Evolutionary conservation across 1,140 invertebrate genomes (phyloP).

Genomic region (Pomacea maculata): DNA sequence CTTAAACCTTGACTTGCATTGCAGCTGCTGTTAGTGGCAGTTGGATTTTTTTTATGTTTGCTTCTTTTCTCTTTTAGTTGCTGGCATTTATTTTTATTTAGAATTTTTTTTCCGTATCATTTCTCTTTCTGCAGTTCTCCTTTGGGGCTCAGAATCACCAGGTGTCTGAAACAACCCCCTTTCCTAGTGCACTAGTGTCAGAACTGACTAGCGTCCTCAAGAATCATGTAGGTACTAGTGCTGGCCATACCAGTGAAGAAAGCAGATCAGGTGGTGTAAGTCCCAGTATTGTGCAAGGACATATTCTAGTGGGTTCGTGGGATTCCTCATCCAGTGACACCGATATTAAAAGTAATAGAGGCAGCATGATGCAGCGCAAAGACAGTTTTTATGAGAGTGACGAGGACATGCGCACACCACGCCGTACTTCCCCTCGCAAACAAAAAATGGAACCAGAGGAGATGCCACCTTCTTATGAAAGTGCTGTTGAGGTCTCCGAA

Average conservation of each 20-base stretch:
- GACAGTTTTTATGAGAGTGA: conserved; percentile 62
- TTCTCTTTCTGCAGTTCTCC: conserved; percentile 25
- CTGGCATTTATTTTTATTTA: conserved; percentile 11
- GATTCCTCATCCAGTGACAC: conserved; percentile 29
- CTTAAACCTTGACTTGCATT: neutral
- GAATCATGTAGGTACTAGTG: neutral
- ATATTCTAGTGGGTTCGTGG: conserved; percentile 18
- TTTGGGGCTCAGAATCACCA: conserved; percentile 21
- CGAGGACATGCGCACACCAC: conserved; percentile 39
- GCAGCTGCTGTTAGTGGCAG: neutral
- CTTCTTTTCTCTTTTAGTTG: conserved; percentile 12
- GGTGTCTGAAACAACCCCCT: conserved; percentile 9
- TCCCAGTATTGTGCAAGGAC: neutral
- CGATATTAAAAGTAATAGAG: conserved; percentile 26
- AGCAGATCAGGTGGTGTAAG: conserved; percentile 24
- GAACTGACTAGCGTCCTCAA: conserved; percentile 8
- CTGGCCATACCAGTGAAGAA: conserved; percentile 25
- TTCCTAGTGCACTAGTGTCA: conserved; percentile 21
- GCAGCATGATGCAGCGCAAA: conserved; percentile 31
- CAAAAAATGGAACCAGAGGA: conserved; percentile 34
- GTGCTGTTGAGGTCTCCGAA: conserved; percentile 28
- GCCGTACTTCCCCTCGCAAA: conserved; percentile 25
- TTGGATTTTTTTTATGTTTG: conserved; percentile 5
- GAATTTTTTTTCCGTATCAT: neutral
- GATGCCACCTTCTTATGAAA: conserved; percentile 37